phyloP scores from a whole-genome alignment of 1,140 invertebrate genomes.

The Ostrea edulis region DNA sequence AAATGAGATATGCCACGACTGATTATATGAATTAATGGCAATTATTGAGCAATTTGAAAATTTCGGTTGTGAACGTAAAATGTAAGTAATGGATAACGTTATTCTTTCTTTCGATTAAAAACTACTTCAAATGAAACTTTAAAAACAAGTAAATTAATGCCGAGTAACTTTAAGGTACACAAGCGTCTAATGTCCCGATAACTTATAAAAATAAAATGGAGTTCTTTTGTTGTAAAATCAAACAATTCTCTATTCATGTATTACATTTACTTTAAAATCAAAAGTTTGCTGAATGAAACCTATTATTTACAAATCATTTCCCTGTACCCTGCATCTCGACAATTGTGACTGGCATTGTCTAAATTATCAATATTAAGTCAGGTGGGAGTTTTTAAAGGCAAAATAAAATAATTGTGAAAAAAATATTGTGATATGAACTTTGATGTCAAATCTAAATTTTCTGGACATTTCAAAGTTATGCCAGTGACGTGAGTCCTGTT shows the following conservation, averaged over 20 bases:
- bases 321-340: not conserved
- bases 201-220: slow-evolving; percentile 4
- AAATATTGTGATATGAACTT: slow-evolving; percentile 9
- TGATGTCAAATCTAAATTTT: not conserved
- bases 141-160: not conserved
- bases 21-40: not conserved
- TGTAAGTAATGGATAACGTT: not conserved
- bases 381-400: not conserved
- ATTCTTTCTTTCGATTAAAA: not conserved
- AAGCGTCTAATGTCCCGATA: not conserved
- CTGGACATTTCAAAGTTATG: not conserved
- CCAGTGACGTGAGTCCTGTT: not conserved
- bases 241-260: slow-evolving; percentile 2
- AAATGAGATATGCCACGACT: not conserved
- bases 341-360: not conserved
- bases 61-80: not conserved
- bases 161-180: not conserved
- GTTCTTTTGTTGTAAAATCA: slow-evolving; percentile 25
- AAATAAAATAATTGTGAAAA: slow-evolving; percentile 9
- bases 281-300: slow-evolving; percentile 3
- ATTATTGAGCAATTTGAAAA: slow-evolving; percentile 2
- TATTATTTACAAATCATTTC: slow-evolving; percentile 16
- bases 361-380: slow-evolving; percentile 34
- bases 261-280: slow-evolving; percentile 2
- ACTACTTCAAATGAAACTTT: slow-evolving; percentile 6